Base-by-base conservation (phyloP, 2,113 vertebrate species). In the Notothenia coriiceps region DNA sequence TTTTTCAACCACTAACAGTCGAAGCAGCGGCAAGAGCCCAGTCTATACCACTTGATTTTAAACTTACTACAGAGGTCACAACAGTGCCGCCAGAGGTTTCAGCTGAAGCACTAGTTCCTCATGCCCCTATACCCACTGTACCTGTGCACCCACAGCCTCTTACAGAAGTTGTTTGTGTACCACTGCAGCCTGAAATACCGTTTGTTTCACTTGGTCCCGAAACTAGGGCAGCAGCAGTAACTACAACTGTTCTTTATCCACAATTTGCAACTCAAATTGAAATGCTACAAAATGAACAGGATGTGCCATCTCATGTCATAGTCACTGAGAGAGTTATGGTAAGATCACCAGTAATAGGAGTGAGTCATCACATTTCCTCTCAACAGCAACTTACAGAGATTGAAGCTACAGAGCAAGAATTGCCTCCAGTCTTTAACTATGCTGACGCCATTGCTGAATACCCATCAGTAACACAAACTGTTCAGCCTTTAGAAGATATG, bases 61-160 rank as follows among this genome's bases (percentile, higher is more conserved):
- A 76, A 11, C 59, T n/a, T n/a, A n/a, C 67, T 15, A 50, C 49
- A 68, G 65, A 83, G 33, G 33, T 66, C 17, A 65, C 43, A 70
- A 55, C 57, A 20, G 20, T 77, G 62, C 40, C 55, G 46, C 22
- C 61, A 70, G 25, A 57, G 35, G 56, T 64, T 69, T 63, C 65
- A 83, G 3, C 9, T 74, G 86, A 85, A 66, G 43, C 54, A 50
- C 12, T 68, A 17, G 8, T 86, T 63, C 46, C 54, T 54, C 73
- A 86, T n/a, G 12, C 60, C 60, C 51, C 68, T 54, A 71, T 74
- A 81, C 52, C 54, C 88, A 54, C 29, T 55, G 29, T 74, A 84
- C 65, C 68, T 25, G 12, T 74, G 7, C 79, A 87, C 29, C 86
- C 74, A 84, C 82, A 86, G 25, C 20, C 80, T 81, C 18, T 83